These are phyloP conservation scores for Octomys mimax DNA, from an alignment of 2,797 vertebrate species.

Conservation along the genomic window DNA sequence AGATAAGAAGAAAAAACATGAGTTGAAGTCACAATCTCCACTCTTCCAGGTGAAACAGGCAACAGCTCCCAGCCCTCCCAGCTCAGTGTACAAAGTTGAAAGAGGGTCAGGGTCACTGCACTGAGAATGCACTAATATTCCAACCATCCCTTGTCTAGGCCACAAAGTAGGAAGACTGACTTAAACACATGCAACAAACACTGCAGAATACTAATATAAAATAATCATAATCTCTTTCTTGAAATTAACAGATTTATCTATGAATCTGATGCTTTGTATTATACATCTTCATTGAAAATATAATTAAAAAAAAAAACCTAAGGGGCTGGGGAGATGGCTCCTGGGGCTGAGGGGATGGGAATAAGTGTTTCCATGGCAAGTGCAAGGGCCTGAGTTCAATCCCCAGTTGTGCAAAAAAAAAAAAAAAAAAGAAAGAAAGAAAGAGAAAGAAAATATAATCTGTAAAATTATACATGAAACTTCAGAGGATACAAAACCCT, in stretches of 20 bases:
- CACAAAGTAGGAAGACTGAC: background rate
- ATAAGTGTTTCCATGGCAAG: no score
- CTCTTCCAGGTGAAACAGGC: background rate
- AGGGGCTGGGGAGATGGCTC: no score
- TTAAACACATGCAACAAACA: conserved; percentile 20
- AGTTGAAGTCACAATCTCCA: background rate
- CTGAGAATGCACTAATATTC: background rate
- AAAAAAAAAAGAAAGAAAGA: background rate
- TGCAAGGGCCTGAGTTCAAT: no score
- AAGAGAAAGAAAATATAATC: background rate
- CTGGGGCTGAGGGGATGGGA: no score
- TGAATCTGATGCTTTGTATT: conserved; percentile 1
- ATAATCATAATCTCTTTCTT: background rate
- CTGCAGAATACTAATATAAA: background rate
- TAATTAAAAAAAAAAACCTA: background rate
- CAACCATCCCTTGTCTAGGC: background rate
- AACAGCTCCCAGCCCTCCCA: background rate
- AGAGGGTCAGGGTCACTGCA: background rate
- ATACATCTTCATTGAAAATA: background rate
- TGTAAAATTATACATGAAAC: conserved; percentile 19
- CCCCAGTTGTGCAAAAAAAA: fast-evolving
- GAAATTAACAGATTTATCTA: background rate
- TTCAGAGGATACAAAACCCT: conserved; percentile 20
- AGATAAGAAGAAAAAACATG: background rate
- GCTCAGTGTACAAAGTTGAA: background rate